Conservation (phyloP, 2,113 vertebrate species). For the Cryptotis parvus region DNA sequence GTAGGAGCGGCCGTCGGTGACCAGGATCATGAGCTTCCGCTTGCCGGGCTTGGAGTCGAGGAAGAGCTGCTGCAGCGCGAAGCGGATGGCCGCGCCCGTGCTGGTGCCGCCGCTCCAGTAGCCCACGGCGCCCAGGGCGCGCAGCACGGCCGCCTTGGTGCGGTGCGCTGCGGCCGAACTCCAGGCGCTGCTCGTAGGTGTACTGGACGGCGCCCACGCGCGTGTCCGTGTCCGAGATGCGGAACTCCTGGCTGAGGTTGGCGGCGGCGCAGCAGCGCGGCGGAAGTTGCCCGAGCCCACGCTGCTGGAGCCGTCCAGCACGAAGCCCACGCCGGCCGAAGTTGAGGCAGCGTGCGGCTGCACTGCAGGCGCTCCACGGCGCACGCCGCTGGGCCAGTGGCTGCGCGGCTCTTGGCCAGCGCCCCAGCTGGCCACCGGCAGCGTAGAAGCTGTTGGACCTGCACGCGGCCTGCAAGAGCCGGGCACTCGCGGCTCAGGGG, state of each 20-base stretch:
- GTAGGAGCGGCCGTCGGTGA: conserved; percentile 97
- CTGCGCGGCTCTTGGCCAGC: conserved; percentile 92
- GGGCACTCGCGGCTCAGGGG: no score
- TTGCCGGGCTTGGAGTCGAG: conserved; percentile 98
- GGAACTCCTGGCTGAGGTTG: conserved; percentile 96
- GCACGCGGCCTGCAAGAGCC: conserved; percentile 92
- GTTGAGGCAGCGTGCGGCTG: conserved; percentile 98
- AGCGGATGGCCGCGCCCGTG: conserved; percentile 97
- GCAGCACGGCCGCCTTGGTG: conserved; percentile 93
- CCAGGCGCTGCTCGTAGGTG: conserved; percentile 97
- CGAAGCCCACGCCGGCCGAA: conserved; percentile 96
- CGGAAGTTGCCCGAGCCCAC: conserved; percentile 97
- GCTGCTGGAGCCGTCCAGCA: conserved; percentile 98
- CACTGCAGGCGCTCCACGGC: conserved; percentile 93
- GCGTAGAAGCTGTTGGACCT: conserved; percentile 93
- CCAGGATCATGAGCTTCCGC: conserved; percentile 98
- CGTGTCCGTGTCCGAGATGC: conserved; percentile 97
- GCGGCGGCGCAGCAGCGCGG: conserved; percentile 95
- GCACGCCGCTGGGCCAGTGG: conserved; percentile 95
- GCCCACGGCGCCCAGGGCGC: conserved; percentile 93
- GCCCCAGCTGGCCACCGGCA: conserved; percentile 95
- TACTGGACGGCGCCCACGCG: conserved; percentile 96
- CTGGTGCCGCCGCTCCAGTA: conserved; percentile 99
- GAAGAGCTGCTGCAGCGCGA: conserved; percentile 94
- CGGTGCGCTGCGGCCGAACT: conserved; percentile 94